These are phyloP conservation scores for Colistium nudipinnis DNA, from an alignment of 2,113 vertebrate genomes.

Conservation along the genomic window DNA sequence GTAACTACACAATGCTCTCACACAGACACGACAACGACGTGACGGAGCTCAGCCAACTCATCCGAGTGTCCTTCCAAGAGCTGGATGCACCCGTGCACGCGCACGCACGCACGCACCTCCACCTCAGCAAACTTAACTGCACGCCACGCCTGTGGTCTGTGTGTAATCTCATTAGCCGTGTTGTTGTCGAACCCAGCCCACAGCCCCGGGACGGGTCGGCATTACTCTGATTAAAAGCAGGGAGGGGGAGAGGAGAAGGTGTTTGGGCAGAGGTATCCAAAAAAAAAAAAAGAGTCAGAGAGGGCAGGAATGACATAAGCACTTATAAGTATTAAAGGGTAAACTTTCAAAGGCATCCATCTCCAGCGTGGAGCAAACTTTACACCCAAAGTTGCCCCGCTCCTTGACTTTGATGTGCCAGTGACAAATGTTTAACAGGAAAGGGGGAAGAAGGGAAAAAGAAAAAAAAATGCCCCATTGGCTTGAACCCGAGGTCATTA, in stretches of 20 bases:
- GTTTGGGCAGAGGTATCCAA: conserved; percentile 44
- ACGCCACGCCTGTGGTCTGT: conserved; percentile 58
- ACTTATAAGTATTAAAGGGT: conserved; percentile 81
- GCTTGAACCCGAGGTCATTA: conserved; percentile 72
- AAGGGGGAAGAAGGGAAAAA: conserved; percentile 33
- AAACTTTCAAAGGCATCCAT: conserved; percentile 78
- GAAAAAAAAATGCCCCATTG: conserved; percentile 45
- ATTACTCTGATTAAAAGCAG: conserved; percentile 81
- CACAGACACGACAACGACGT: conserved; percentile 35
- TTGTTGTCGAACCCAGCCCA: conserved; percentile 60
- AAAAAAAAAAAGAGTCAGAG: conserved; percentile 14
- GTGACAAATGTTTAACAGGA: conserved; percentile 71
- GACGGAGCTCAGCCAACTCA: conserved; percentile 50
- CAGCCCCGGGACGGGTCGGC: conserved; percentile 62
- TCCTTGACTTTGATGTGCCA: conserved; percentile 64
- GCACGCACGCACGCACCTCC: conserved; percentile 25
- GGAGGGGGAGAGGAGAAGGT: conserved; percentile 42
- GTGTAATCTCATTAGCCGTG: conserved; percentile 76
- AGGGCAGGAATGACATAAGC: conserved; percentile 59
- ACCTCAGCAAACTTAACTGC: conserved; percentile 56
- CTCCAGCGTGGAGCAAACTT: conserved; percentile 61
- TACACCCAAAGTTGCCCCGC: conserved; percentile 59
- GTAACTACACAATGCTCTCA: conserved; percentile 50
- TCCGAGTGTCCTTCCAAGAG: conserved; percentile 70
- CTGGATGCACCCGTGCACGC: too few species aligned